phyloP scores from a whole-genome alignment of 2,888 invertebrate genomes.

The Agrochola litura region DNA sequence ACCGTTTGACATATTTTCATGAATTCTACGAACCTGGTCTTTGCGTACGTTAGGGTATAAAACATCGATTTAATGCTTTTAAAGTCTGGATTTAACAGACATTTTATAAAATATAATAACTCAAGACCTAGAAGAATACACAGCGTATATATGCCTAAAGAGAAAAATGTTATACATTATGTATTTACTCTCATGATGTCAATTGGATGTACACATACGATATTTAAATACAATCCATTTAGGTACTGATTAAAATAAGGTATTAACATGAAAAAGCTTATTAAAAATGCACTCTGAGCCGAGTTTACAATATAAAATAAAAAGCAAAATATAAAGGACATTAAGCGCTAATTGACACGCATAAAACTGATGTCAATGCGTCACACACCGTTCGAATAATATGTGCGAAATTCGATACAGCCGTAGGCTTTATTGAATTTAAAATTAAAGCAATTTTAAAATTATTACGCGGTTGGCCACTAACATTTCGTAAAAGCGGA shows the following conservation, averaged over 20 bases:
- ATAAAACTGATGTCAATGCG: slow-evolving; percentile 35
- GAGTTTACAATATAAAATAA: slow-evolving; percentile 8
- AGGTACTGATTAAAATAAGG: slow-evolving; percentile 1
- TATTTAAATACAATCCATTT: slow-evolving; percentile 12
- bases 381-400: slow-evolving; percentile 20
- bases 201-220: not conserved
- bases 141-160: not conserved
- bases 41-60: not conserved
- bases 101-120: not conserved
- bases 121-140: not conserved
- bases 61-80: not conserved
- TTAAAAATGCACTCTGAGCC: not conserved
- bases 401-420: slow-evolving; percentile 12
- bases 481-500: slow-evolving; percentile 23
- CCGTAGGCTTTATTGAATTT: slow-evolving; percentile 40
- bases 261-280: slow-evolving; percentile 1
- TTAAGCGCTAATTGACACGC: slow-evolving; percentile 32
- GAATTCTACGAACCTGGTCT: not conserved
- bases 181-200: not conserved
- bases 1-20: not conserved
- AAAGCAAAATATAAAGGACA: slow-evolving; percentile 3
- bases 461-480: slow-evolving; percentile 9
- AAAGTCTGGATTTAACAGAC: not conserved
- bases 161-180: not conserved
- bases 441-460: slow-evolving; percentile 30